Conservation (phyloP, 2,797 vertebrate genomes). For the Coccyzus lansbergi region DNA sequence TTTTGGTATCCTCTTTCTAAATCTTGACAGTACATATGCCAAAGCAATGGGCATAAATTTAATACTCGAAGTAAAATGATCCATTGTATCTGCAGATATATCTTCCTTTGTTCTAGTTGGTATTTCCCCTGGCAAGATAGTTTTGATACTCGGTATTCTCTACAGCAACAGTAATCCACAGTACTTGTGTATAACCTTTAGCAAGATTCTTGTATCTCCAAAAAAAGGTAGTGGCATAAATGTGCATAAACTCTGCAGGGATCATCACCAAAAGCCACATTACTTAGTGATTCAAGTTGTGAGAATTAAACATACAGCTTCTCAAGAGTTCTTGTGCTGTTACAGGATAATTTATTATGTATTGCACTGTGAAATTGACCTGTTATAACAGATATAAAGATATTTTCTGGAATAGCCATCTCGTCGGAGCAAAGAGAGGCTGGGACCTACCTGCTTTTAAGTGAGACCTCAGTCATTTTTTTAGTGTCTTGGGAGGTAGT, state of each 20-base stretch:
- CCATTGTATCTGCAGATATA: background rate
- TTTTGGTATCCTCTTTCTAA: slow-evolving; percentile 36
- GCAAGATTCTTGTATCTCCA: background rate
- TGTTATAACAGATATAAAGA: background rate
- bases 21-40: background rate
- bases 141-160: background rate
- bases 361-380: background rate
- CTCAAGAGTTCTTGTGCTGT: background rate
- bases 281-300: background rate
- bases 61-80: slow-evolving; percentile 4
- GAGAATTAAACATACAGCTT: background rate
- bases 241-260: background rate
- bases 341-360: background rate
- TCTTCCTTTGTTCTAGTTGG: background rate
- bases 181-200: background rate
- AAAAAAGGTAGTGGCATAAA: background rate
- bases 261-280: rapidly evolving
- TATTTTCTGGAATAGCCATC: background rate
- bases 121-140: background rate
- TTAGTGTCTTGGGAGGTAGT: background rate
- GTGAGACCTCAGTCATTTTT: background rate
- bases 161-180: background rate
- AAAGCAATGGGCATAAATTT: slow-evolving; percentile 3
- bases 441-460: background rate
- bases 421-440: background rate